Evolutionary conservation across 2,888 invertebrate genomes (phyloP), one percentile per base, ranked within the genome.

Genomic region (Acleris holmiana): DNA sequence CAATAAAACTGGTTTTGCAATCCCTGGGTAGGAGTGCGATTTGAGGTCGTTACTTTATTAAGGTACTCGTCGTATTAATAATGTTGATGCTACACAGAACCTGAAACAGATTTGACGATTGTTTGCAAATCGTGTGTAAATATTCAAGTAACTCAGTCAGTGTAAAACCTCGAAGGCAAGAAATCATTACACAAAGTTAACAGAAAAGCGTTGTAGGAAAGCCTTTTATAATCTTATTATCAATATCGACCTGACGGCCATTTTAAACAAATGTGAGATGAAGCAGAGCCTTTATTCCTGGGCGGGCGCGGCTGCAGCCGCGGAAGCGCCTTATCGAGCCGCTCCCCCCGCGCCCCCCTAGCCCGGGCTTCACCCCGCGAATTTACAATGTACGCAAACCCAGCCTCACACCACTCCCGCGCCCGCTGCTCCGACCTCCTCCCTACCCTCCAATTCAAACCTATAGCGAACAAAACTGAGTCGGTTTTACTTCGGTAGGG

Each of bases 351-450:
- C n/a, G n/a, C n/a, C 61, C 72, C 73, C 72, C 69, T 8, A 8
- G 25, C 25, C 25, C 25, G 25, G 73, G 74, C 74, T 76, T 76
- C 25, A 25, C 79, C 79, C 79, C 80, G 80, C 81, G 88, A 89
- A 86, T 89, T 89, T 89, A 89, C 88, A 89, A 89, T 89, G 86
- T 82, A 76, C 78, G 75, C 75, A 74, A 69, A 74, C 78, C 76
- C 73, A 54, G 56, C 67, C 67, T 61, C 66, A 60, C 61, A 50
- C 67, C 60, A 50, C 66, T 40, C 64, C 53, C 56, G 44, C 41
- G 59, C 53, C 69, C 66, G 61, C 69, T 64, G 61, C 53, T 54
- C 63, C 53, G 57, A 60, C 48, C 67, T 56, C 60, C 56, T 44
- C 57, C 61, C 40, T 51, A 53, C 57, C 23, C 17, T 49, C 57